Evolutionary conservation across 2,113 vertebrate species (phyloP).

Genomic region (Parus major): DNA sequence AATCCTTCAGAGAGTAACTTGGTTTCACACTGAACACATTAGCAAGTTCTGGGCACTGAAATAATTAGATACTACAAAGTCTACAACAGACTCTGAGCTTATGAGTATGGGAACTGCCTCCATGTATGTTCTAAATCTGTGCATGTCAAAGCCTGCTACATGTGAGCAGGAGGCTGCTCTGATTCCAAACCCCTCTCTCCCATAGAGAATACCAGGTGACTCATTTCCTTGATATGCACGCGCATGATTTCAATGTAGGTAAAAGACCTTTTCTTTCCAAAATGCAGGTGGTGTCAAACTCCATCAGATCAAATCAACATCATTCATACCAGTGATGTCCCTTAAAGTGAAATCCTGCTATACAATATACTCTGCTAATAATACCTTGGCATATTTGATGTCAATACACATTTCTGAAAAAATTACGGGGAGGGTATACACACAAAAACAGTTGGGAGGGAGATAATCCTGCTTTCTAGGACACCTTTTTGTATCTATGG

Average conservation of each 20-base stretch:
- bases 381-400: background rate
- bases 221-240: background rate
- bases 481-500: background rate
- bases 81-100: background rate
- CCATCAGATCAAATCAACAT: background rate
- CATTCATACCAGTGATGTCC: background rate
- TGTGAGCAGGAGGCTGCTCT: background rate
- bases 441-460: rapidly evolving
- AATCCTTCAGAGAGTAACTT: background rate
- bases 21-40: background rate
- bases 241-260: background rate
- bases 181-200: background rate
- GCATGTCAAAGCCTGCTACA: background rate
- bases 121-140: background rate
- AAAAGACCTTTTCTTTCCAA: background rate
- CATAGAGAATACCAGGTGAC: background rate
- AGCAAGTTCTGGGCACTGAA: background rate
- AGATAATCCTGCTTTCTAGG: background rate
- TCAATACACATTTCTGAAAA: background rate
- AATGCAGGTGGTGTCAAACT: background rate
- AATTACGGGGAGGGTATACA: background rate
- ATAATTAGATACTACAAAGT: background rate
- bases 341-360: background rate
- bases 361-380: background rate
- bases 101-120: background rate